A percentile compares a stretch with the other conserved stretches of the same genome.
phyloP scores from a whole-genome alignment of 64 coral and sea anemone genomes.

The Pocillopora damicornis region DNA sequence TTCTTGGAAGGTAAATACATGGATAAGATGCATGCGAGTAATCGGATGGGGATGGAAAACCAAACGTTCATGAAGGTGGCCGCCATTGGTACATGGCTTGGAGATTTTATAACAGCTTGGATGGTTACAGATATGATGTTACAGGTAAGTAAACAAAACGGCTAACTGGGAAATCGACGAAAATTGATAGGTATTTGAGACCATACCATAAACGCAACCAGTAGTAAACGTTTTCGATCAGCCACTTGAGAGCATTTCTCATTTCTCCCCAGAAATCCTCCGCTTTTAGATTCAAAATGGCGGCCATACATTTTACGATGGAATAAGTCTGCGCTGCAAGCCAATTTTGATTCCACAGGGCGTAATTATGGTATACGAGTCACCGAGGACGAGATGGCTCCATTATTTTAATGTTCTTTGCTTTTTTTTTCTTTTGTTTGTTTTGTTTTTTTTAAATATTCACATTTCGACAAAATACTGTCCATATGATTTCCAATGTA shows the following conservation, averaged over 20 bases:
- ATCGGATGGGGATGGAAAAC: slow-evolving; percentile 72
- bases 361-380: too few relatives aligned
- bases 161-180: neutral
- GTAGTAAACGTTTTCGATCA: too few relatives aligned
- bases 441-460: neutral
- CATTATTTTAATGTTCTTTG: neutral
- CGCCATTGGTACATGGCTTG: slow-evolving; percentile 73
- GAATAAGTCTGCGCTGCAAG: too few relatives aligned
- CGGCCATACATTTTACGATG: too few relatives aligned
- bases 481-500: neutral
- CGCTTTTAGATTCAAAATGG: too few relatives aligned
- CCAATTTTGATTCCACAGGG: too few relatives aligned
- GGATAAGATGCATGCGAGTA: slow-evolving; percentile 77
- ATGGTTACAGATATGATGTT: slow-evolving; percentile 97
- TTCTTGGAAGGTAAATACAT: slow-evolving; percentile 73
- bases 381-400: too few relatives aligned
- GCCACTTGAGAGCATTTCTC: too few relatives aligned
- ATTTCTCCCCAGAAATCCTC: too few relatives aligned
- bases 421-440: neutral
- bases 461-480: neutral
- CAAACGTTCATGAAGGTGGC: slow-evolving; percentile 88
- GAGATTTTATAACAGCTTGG: slow-evolving; percentile 90
- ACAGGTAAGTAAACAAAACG: slow-evolving; percentile 41
- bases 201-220: too few relatives aligned
- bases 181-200: neutral